phyloP scores from a whole-genome alignment of 1,140 invertebrate species.

The Brachionus paranguensis region DNA sequence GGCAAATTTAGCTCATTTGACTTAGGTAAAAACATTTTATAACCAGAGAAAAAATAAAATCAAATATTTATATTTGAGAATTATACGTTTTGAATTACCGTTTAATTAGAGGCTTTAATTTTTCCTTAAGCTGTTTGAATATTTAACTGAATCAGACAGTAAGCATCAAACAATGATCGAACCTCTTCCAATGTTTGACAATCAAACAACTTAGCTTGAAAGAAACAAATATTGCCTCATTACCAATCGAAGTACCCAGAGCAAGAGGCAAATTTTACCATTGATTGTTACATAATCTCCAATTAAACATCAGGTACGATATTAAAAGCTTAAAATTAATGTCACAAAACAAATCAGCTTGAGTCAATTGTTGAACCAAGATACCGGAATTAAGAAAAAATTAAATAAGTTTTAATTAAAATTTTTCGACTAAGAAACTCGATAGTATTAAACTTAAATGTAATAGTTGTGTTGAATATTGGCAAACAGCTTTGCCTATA shows the following conservation, averaged over 20 bases:
- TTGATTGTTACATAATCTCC: neutral
- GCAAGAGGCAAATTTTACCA: neutral
- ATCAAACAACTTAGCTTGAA: neutral
- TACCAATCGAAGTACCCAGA: neutral
- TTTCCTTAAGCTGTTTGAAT: neutral
- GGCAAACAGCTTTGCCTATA: neutral
- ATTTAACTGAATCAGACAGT: neutral
- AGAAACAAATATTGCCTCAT: neutral
- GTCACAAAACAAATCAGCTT: slow-evolving; percentile 17
- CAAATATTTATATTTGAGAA: neutral
- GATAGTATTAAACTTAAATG: neutral
- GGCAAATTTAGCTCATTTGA: neutral
- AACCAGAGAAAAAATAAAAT: neutral
- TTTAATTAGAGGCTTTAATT: neutral
- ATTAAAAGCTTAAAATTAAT: neutral
- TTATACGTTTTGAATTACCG: neutral
- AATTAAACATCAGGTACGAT: neutral
- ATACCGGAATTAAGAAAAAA: neutral
- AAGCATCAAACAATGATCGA: neutral
- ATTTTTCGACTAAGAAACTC: neutral
- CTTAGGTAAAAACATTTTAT: neutral
- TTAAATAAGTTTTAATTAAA: neutral
- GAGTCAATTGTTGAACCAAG: neutral
- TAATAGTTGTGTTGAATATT: neutral
- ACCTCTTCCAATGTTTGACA: neutral